phyloP scores from a whole-genome alignment of 1,140 invertebrate species.

The Listronotus oregonensis region DNA sequence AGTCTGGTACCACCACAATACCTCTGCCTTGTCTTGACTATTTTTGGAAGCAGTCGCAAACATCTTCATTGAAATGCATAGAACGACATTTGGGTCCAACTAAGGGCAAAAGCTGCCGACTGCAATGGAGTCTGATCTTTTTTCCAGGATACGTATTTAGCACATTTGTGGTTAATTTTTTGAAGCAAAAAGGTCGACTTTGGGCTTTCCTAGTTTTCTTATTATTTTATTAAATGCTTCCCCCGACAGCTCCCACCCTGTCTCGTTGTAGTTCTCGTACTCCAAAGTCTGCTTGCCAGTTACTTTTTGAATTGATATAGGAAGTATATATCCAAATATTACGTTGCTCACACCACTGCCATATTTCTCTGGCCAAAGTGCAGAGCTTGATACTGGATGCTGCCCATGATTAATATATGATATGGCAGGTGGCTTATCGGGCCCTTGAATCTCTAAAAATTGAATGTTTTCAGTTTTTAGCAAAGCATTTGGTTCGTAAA shows the following conservation, averaged over 20 bases:
- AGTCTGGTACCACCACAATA: constrained; percentile 9
- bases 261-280: constrained; percentile 37
- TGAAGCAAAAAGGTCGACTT: constrained; percentile 40
- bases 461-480: constrained; percentile 19
- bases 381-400: constrained; percentile 34
- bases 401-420: constrained; percentile 44
- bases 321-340: constrained; percentile 41
- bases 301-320: constrained; percentile 38
- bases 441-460: constrained; percentile 34
- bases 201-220: constrained; percentile 24
- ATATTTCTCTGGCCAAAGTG: constrained; percentile 32
- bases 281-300: constrained; percentile 34
- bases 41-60: constrained; percentile 36
- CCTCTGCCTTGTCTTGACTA: constrained; percentile 11
- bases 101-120: constrained; percentile 18
- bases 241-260: constrained; percentile 21
- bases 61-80: constrained; percentile 16
- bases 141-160: constrained; percentile 21
- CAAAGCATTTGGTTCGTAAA: constrained; percentile 16
- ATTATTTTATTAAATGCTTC: constrained; percentile 17
- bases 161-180: constrained; percentile 22
- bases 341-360: constrained; percentile 40
- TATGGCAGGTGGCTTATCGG: constrained; percentile 45
- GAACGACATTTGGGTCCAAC: constrained; percentile 17
- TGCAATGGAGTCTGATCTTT: neutral